Percentiles rank a stretch among this genome's conserved stretches.
Conservation (phyloP, 2,888 invertebrate species). For the Chalcis sispes region DNA sequence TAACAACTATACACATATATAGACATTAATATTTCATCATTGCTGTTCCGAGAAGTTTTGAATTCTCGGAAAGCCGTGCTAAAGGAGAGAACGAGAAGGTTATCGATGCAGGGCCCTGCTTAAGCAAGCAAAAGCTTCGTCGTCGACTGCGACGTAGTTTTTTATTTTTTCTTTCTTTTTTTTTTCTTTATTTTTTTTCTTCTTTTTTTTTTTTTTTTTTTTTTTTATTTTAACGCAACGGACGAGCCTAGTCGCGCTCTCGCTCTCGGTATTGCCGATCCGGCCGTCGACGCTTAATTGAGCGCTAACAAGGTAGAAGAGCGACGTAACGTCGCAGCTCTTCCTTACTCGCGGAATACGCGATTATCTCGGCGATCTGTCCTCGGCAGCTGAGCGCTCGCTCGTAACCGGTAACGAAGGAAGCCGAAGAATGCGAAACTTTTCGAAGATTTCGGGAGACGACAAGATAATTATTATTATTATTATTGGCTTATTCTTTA, state of each 20-base stretch:
- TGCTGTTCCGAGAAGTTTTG: conserved; percentile 35
- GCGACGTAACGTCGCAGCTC: too few species aligned
- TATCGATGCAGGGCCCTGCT: conserved; percentile 42
- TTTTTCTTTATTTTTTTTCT: not conserved
- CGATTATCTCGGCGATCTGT: too few species aligned
- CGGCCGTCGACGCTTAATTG: conserved; percentile 60
- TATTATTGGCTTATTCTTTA: too few species aligned
- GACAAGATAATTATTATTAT: too few species aligned
- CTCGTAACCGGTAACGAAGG: too few species aligned
- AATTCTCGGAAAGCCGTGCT: conserved; percentile 26
- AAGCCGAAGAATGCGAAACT: too few species aligned
- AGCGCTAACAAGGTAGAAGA: conserved; percentile 67
- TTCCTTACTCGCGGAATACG: too few species aligned
- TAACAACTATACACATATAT: not conserved
- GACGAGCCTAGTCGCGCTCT: conserved; percentile 10
- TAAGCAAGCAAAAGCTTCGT: not conserved
- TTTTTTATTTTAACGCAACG: not conserved
- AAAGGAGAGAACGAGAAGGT: not conserved
- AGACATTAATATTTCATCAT: conserved; percentile 49
- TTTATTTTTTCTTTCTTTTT: not conserved
- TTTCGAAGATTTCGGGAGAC: too few species aligned
- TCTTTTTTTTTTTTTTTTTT: not conserved
- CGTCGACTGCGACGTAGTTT: too few species aligned
- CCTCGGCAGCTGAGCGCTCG: too few species aligned
- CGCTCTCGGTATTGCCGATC: conserved; percentile 54